These are phyloP conservation scores for Corbicula japonica DNA, from an alignment of 2,888 invertebrate genomes.

Conservation along the genomic window DNA sequence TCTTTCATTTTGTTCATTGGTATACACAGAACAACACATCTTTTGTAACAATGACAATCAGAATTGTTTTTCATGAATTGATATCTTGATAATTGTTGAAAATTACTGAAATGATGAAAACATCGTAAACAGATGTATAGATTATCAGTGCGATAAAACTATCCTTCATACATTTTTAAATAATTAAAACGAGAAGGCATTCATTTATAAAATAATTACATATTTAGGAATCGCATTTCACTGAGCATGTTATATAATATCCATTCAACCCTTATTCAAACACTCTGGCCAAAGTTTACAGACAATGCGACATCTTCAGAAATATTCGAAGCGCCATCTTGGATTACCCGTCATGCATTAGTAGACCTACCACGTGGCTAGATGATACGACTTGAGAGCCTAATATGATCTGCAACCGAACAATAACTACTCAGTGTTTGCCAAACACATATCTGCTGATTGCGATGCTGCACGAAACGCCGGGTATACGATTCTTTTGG, in stretches of 20 bases:
- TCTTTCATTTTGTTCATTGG: no score
- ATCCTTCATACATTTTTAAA: slow-evolving; percentile 42
- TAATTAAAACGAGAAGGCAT: slow-evolving; percentile 45
- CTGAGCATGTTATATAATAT: slow-evolving; percentile 52
- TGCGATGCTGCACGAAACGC: slow-evolving; percentile 54
- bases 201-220: slow-evolving; percentile 47
- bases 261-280: slow-evolving; percentile 16
- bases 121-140: slow-evolving; percentile 52
- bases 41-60: slow-evolving; percentile 26
- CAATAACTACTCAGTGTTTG: slow-evolving; percentile 58
- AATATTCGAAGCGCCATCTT: slow-evolving; percentile 61
- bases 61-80: slow-evolving; percentile 19
- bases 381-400: slow-evolving; percentile 51
- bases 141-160: slow-evolving; percentile 36
- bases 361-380: slow-evolving; percentile 63
- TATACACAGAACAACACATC: slow-evolving; percentile 33
- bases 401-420: slow-evolving; percentile 61
- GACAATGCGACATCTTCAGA: slow-evolving; percentile 67
- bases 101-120: slow-evolving; percentile 35
- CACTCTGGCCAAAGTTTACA: slow-evolving; percentile 27
- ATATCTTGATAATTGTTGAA: slow-evolving; percentile 38
- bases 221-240: slow-evolving; percentile 39
- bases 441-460: slow-evolving; percentile 50
- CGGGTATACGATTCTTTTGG: slow-evolving; percentile 45
- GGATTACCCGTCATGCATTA: slow-evolving; percentile 65